phyloP scores from a whole-genome alignment of 2,888 invertebrate species.

The Brenthis ino region DNA sequence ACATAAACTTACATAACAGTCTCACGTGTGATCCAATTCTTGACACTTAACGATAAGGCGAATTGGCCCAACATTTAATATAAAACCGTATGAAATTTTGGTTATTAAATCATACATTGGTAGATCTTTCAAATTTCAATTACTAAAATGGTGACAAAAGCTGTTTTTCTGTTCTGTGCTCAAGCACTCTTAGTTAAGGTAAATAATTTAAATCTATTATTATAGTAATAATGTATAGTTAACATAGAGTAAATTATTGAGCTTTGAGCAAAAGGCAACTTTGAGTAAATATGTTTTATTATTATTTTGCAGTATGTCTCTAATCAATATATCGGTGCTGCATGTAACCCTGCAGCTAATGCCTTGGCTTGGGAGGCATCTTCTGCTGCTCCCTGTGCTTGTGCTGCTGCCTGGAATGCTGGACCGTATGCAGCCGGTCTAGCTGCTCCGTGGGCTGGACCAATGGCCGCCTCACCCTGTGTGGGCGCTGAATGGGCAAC shows the following conservation, averaged over 20 bases:
- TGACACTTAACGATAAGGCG: not conserved
- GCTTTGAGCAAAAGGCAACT: not conserved
- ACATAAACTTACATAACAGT: not conserved
- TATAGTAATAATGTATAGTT: no score
- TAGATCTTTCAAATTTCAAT: not conserved
- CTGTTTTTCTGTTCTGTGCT: conserved; percentile 38
- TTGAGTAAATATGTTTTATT: not conserved
- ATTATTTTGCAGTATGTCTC: conserved; percentile 36
- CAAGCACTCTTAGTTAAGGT: conserved; percentile 42
- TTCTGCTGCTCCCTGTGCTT: conserved; percentile 21
- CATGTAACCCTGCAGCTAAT: conserved; percentile 26
- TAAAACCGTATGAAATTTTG: not conserved
- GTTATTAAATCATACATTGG: not conserved
- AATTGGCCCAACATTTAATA: not conserved
- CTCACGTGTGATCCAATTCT: not conserved
- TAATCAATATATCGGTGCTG: conserved; percentile 35
- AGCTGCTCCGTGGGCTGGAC: conserved; percentile 10
- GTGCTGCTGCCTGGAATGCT: conserved; percentile 17
- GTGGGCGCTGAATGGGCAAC: conserved; percentile 43
- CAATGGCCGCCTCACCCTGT: conserved; percentile 23
- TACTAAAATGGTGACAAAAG: conserved; percentile 30
- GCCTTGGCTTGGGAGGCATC: conserved; percentile 16
- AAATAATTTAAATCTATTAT: conserved; percentile 2
- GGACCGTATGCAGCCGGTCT: conserved; percentile 23
- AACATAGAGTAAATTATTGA: not conserved